Conservation (phyloP, 2,797 vertebrate genomes). For the Lophotriccus pileatus region DNA sequence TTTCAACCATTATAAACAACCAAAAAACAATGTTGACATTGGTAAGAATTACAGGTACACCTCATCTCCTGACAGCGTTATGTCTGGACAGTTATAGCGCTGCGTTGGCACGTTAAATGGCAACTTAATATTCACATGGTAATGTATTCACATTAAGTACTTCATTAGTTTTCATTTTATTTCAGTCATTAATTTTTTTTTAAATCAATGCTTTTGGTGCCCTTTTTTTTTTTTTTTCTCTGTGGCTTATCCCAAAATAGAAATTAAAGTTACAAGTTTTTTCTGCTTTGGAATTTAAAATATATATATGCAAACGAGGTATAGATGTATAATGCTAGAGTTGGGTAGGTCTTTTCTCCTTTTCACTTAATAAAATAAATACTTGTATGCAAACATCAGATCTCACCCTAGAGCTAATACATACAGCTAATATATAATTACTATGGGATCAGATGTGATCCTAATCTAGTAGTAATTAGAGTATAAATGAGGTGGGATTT, state of each 20-base stretch:
- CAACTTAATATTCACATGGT: neutral
- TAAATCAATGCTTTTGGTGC: neutral
- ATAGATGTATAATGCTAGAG: neutral
- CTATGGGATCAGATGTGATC: neutral
- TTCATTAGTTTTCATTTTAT: neutral
- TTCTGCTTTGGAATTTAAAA: neutral
- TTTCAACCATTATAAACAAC: neutral
- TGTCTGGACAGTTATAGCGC: neutral
- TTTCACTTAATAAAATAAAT: conserved; percentile 1
- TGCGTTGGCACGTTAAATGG: neutral
- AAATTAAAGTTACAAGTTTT: neutral
- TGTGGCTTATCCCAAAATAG: neutral
- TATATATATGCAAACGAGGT: neutral
- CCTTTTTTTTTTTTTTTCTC: neutral
- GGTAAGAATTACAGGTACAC: neutral
- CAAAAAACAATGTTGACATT: neutral
- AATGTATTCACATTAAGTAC: neutral
- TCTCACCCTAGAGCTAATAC: neutral
- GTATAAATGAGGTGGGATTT: neutral
- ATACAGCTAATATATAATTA: neutral
- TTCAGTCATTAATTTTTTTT: neutral
- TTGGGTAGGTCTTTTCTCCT: neutral
- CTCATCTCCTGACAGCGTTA: neutral
- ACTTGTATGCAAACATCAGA: neutral
- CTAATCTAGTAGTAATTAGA: neutral